These are phyloP conservation scores for Marmota flaviventris DNA, from an alignment of 2,113 vertebrate species.

Conservation along the genomic window DNA sequence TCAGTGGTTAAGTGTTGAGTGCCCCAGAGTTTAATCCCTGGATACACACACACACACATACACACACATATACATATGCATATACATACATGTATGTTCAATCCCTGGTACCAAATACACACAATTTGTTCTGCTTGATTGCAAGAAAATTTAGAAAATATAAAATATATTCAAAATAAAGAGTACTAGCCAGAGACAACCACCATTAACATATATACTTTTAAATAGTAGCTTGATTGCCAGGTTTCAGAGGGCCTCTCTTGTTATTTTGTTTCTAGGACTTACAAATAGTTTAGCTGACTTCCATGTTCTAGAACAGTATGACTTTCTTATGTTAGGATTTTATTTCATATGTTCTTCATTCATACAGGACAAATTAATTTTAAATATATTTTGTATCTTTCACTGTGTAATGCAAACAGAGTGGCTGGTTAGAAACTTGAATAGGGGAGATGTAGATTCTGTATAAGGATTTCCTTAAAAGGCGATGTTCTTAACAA, in stretches of 20 bases:
- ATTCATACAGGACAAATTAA: not conserved
- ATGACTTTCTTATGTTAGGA: not conserved
- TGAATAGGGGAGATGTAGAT: not conserved
- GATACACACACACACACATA: too few relatives aligned
- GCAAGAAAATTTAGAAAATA: not conserved
- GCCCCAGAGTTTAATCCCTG: too few relatives aligned
- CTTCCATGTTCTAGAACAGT: not conserved
- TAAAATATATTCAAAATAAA: conserved; percentile 1
- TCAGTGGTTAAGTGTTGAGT: too few relatives aligned
- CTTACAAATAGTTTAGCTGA: not conserved
- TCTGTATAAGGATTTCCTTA: not conserved
- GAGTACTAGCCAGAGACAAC: not conserved
- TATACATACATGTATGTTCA: too few relatives aligned
- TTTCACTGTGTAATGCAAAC: not conserved
- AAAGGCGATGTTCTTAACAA: not conserved
- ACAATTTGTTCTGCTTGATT: not conserved
- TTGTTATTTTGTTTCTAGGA: not conserved
- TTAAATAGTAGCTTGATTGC: not conserved
- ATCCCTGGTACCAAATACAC: too few relatives aligned
- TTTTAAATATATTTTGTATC: not conserved
- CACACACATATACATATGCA: too few relatives aligned
- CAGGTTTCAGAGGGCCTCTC: not conserved
- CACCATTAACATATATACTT: not conserved
- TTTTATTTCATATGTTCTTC: not conserved
- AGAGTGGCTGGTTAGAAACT: not conserved